Evolutionary conservation across 2,797 vertebrate genomes (phyloP).

Genomic region (Hyperoplus immaculatus): DNA sequence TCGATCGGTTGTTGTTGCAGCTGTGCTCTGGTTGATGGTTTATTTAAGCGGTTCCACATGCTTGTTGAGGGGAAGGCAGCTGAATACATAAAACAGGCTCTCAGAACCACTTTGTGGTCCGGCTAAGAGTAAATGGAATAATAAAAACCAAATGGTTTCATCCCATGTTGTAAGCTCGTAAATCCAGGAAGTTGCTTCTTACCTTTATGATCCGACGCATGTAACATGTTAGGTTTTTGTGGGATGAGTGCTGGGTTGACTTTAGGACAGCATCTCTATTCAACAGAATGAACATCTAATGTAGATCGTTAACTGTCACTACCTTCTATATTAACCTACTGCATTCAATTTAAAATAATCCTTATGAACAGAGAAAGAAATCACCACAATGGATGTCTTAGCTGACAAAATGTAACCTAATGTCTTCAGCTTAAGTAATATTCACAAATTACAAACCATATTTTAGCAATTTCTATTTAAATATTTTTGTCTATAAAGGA

Average conservation of each 20-base stretch:
- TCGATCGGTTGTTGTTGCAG: constrained; percentile 99
- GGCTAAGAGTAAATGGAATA: constrained; percentile 99
- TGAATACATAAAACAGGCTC: constrained; percentile 99
- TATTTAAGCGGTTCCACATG: constrained; percentile 99
- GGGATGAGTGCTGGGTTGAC: constrained; percentile 73
- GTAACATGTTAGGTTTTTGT: constrained; percentile 74
- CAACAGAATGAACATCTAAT: constrained; percentile 88
- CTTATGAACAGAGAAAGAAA: constrained; percentile 1
- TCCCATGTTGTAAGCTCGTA: constrained; percentile 96
- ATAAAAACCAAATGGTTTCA: constrained; percentile 99
- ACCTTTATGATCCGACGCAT: constrained; percentile 90
- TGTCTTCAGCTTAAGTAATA: background rate
- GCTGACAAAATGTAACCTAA: background rate
- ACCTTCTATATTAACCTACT: constrained; percentile 46
- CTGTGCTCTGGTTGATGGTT: constrained; percentile 96
- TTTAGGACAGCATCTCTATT: constrained; percentile 82
- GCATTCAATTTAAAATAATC: constrained; percentile 9
- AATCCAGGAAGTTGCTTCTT: constrained; percentile 94
- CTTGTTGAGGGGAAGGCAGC: constrained; percentile 98
- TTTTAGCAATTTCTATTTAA: constrained; percentile 14
- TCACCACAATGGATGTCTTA: constrained; percentile 7
- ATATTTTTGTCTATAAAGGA: constrained; percentile 4
- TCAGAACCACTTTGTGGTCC: constrained; percentile 98
- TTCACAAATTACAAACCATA: background rate
- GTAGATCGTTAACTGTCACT: constrained; percentile 84